Conservation (phyloP, 2,113 vertebrate genomes). For the Ciconia maguari region DNA sequence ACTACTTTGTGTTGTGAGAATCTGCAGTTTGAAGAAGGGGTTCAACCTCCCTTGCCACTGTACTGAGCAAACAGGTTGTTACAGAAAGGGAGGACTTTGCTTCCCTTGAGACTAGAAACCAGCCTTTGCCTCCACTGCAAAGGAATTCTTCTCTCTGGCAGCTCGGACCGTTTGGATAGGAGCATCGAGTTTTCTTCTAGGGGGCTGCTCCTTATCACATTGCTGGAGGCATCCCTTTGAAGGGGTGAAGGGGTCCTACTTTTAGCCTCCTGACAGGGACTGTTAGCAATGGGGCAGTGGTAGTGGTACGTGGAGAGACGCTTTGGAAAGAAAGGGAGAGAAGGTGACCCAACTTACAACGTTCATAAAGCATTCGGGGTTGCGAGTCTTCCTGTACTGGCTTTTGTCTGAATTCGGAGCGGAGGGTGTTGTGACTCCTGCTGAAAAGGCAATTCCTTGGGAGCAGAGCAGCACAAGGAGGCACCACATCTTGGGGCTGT, state of each 20-base stretch:
- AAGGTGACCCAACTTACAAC: conserved; percentile 28
- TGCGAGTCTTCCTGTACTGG: background rate
- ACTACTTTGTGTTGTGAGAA: background rate
- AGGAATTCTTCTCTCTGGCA: background rate
- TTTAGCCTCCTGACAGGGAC: background rate
- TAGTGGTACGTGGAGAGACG: background rate
- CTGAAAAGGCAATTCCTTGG: background rate
- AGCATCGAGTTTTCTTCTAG: background rate
- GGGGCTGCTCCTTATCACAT: background rate
- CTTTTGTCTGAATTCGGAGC: background rate
- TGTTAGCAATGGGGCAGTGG: background rate
- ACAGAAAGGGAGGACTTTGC: background rate
- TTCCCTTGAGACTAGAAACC: background rate
- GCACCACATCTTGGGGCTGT: conserved; percentile 40
- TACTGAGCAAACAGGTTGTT: background rate
- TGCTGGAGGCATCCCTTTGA: background rate
- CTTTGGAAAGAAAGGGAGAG: background rate
- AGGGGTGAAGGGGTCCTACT: background rate
- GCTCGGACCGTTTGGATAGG: background rate
- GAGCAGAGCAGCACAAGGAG: background rate
- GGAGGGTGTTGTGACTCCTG: background rate
- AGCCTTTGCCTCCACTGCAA: background rate
- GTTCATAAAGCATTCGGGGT: conserved; percentile 38
- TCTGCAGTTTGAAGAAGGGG: background rate
- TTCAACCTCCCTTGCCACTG: background rate